These are phyloP conservation scores for Tinamus guttatus DNA, from an alignment of 2,113 vertebrate species.

Conservation along the genomic window DNA sequence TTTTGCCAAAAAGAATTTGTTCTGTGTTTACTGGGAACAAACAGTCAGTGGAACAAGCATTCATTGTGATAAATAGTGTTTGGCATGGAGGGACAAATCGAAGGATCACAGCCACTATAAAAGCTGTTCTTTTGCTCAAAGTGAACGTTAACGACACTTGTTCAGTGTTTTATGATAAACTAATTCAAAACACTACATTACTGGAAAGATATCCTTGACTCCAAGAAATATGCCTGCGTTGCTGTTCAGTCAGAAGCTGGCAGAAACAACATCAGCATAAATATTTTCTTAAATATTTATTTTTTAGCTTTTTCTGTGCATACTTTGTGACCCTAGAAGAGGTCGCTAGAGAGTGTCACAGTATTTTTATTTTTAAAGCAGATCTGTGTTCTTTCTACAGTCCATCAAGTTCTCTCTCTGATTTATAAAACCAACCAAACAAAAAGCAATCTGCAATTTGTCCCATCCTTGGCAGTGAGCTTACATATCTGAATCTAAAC, in stretches of 20 bases:
- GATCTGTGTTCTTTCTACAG: not conserved
- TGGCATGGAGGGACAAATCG: not conserved
- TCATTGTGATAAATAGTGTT: constrained; percentile 40
- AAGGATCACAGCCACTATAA: constrained; percentile 6
- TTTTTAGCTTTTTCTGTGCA: not conserved
- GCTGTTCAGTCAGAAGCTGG: constrained; percentile 39
- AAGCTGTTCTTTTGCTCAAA: constrained; percentile 18
- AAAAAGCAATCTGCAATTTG: not conserved
- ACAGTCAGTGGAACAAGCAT: not conserved
- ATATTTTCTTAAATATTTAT: constrained; percentile 27
- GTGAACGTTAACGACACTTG: constrained; percentile 20
- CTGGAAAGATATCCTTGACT: constrained; percentile 20
- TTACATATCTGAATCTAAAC: not conserved
- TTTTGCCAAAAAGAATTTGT: constrained; percentile 40
- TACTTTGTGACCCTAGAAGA: not conserved
- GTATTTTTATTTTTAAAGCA: not conserved
- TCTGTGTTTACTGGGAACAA: constrained; percentile 44
- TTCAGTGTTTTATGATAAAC: constrained; percentile 4
- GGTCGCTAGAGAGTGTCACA: not conserved
- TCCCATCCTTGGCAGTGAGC: not conserved
- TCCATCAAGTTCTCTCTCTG: not conserved
- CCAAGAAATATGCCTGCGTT: constrained; percentile 1
- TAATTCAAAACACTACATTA: constrained; percentile 22
- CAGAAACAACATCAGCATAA: not conserved
- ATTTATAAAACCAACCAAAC: not conserved